phyloP scores from a whole-genome alignment of 2,888 invertebrate genomes.

The Augochlorella aurata region DNA sequence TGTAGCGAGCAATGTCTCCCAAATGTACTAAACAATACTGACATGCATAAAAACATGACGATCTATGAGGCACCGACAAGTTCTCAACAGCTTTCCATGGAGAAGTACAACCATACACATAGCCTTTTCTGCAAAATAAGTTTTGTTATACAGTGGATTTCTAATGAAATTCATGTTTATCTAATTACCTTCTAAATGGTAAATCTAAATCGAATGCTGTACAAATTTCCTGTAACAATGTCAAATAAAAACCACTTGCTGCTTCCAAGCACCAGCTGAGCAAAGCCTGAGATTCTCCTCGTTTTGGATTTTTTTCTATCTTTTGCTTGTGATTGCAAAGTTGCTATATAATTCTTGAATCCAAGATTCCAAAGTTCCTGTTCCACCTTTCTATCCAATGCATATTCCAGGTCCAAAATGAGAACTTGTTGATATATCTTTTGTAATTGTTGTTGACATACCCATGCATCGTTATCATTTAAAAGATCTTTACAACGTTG shows the following conservation, averaged over 20 bases:
- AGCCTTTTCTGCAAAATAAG: constrained; percentile 78
- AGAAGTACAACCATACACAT: constrained; percentile 82
- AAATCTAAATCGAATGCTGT: constrained; percentile 91
- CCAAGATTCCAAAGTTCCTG: constrained; percentile 95
- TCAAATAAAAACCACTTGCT: constrained; percentile 92
- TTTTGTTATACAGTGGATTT: background rate
- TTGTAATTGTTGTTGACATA: constrained; percentile 82
- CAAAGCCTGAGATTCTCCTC: constrained; percentile 90
- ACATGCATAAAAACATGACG: constrained; percentile 92
- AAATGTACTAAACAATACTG: constrained; percentile 95
- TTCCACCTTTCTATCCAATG: constrained; percentile 93
- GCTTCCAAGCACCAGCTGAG: constrained; percentile 91
- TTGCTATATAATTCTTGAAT: constrained; percentile 93
- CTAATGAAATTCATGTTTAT: background rate
- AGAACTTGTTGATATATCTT: constrained; percentile 84
- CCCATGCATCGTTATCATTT: constrained; percentile 83
- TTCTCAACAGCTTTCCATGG: constrained; percentile 81
- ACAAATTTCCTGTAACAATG: constrained; percentile 91
- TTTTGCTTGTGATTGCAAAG: constrained; percentile 89
- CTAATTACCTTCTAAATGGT: constrained; percentile 85
- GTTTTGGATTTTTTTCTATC: constrained; percentile 91
- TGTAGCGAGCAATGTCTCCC: constrained; percentile 93
- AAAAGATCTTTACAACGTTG: constrained; percentile 85
- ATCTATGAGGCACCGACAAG: constrained; percentile 84
- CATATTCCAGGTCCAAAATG: constrained; percentile 92